Base-by-base conservation (phyloP, 2,888 invertebrate species). In the Apamea epomidion region DNA sequence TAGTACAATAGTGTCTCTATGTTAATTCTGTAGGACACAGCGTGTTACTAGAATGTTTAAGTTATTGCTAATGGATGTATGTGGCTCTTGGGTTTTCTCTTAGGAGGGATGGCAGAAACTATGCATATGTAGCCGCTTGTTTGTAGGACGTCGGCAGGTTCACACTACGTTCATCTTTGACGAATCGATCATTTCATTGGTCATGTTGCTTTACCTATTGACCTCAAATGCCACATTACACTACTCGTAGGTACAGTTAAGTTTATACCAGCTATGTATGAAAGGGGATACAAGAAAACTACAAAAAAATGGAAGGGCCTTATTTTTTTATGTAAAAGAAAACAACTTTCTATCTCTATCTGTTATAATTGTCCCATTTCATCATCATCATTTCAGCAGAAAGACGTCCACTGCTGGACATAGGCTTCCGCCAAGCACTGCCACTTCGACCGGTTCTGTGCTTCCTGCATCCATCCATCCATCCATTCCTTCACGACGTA, bases 21-120 rank as follows among this genome's bases (percentile, higher is more conserved):
- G 85, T 81, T 78, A 86, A 86, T 88, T 86, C 86, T 85, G 73
- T 87, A 80, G 77, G 88, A 87, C 85, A 70, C 54, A 65, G 80
- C 74, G 54, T 85, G 81, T 58, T 68, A 48, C 80, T 74, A 32
- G 85, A 85, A 87, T 85, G 72, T 76, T 71, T 74, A 68, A 85
- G 68, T 72, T 64, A 72, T 72, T 67, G 76, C 51, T 75, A 87
- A 87, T 76, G 10, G 60, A 77, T 84, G 75, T 87, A 79, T 87
- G 76, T 87, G 58, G 80, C 25, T 70, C 67, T 80, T 21, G 45
- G 21, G 51, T 51, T 87, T 87, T 84, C 85, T 85, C 68, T 76
- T 58, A 72, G 5, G 10, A 60, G 1, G 37, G 73, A 58, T 69
- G 5, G 62, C 4, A 51, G 68, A 86, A 25, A n/a, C n/a, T 54